Base-by-base conservation (phyloP, 2,113 vertebrate species). In the Sinocyclocheilus rhinocerous region DNA sequence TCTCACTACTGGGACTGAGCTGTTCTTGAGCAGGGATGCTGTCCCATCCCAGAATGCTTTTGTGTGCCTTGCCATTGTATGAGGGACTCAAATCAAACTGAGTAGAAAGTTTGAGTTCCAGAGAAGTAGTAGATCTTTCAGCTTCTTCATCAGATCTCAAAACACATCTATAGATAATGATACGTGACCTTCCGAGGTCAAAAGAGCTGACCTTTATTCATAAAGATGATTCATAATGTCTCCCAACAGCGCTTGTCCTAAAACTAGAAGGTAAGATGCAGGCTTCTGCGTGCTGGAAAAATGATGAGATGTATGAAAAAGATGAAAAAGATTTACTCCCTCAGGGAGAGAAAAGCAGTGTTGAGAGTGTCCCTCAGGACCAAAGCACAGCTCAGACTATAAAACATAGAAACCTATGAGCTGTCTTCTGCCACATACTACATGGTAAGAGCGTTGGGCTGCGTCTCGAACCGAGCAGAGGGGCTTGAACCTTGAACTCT, bases 361-460 rank as follows among this genome's bases (percentile, higher is more conserved):
- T 92, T 91, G 90, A 90, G 85, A 88, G 85, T 84, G 87, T 92
- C 91, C 92, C 93, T 89, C 76, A 83, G 90, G 91, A 90, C 90
- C 81, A 57, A 76, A 59, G 75, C 59, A 78, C 61, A 15, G 39
- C 52, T 83, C 52, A 48, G 4, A 84, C 67, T 81, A 81, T 78
- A 88, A 61, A 77, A 76, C 45, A 69, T 70, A 55, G 52, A 83
- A 70, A 70, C 65, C 26, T 83, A 50, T 70, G 81, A 70, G 81
- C 63, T 55, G 81, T 83, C 63, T 69, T 82, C 63, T 69, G 39
- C 63, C 81, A 83, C 61, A 82, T n/a, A 45, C 48, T 50, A 63
- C 81, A n/a, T 11, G 1, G n/a, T 55, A 70, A 70, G 26, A 36
- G 20, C 45, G 16, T 9, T 16, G 2, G 80, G 8, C 61, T 42